Percentiles rank a stretch among this genome's conserved stretches.
These are phyloP conservation scores for Channa striata DNA, from an alignment of 2,797 vertebrate genomes.

Conservation along the genomic window DNA sequence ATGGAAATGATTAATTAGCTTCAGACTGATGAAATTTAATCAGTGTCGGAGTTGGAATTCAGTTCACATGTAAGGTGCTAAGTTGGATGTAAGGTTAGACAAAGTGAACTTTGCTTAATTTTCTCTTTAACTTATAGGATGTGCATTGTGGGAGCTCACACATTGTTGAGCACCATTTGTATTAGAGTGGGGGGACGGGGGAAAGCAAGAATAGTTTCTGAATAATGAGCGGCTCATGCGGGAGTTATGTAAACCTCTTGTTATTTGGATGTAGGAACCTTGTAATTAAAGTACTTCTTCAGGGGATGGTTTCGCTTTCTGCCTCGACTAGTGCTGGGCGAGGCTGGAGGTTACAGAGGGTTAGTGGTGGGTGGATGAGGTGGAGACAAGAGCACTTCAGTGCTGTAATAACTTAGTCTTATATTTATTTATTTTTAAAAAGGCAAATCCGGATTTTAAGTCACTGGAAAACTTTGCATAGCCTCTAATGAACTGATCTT, in stretches of 20 bases:
- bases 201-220: constrained; percentile 59
- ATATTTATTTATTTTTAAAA: constrained; percentile 58
- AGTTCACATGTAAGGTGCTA: constrained; percentile 29
- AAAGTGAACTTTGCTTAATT: constrained; percentile 66
- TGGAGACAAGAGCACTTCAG: constrained; percentile 21
- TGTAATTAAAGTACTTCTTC: constrained; percentile 75
- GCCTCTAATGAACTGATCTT: too few species aligned
- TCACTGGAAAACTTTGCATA: constrained; percentile 15
- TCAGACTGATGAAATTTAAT: constrained; percentile 72
- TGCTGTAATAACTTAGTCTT: constrained; percentile 50
- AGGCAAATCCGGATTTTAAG: constrained; percentile 59
- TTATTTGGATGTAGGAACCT: constrained; percentile 70
- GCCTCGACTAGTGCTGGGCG: constrained; percentile 39
- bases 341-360: constrained; percentile 44
- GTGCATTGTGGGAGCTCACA: constrained; percentile 58
- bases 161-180: constrained; percentile 50
- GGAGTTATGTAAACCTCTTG: constrained; percentile 73
- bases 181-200: constrained; percentile 43
- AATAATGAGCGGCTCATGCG: constrained; percentile 65
- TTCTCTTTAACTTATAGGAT: constrained; percentile 47
- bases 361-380: constrained; percentile 27
- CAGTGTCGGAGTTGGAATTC: constrained; percentile 56
- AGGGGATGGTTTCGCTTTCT: constrained; percentile 62
- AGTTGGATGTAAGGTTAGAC: constrained; percentile 50
- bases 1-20: constrained; percentile 80